Base-by-base conservation (phyloP, 1,140 invertebrate genomes). In the Megathymus violae region DNA sequence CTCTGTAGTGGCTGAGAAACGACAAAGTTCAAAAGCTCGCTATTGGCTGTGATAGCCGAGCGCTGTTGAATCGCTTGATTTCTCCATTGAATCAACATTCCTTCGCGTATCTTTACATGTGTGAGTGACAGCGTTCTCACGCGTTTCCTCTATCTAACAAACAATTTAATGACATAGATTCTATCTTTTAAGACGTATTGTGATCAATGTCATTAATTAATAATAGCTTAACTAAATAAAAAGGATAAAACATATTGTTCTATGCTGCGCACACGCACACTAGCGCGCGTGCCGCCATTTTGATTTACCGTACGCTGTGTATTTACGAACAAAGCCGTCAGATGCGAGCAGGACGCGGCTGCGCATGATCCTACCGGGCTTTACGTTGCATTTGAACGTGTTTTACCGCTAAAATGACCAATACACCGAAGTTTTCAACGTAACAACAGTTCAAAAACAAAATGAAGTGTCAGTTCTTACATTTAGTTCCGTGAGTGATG, bases 11-110 rank as follows among this genome's bases (percentile, higher is more conserved):
- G 64, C 51, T 14, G 47, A 1, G 5, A 40, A 76, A 90, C 63
- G 51, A 71, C 67, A 68, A 81, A 78, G 79, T 76, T 70, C 68
- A 64, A 88, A 90, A 88, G 85, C 85, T 86, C 76, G 56, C 69
- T 48, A 78, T 77, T 79, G 75, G 79, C 64, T 73, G 71, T 62
- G 71, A 71, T 66, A 73, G 71, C 69, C 63, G 63, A 69, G 64
- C 73, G 68, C 72, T 76, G 77, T 80, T 79, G 82, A 84, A 83
- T 88, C 70, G 84, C 82, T 88, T 84, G 85, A 90, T 90, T 90
- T 88, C 85, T 86, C 84, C 85, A 87, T 88, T 88, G 85, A 90
- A 82, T 84, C 88, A 82, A 90, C 88, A 90, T 90, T 90, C 88
- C 85, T 86, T 67, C 80, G 88, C 85, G 85, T 90, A 88, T 62